These are phyloP conservation scores for Otus scops DNA, from an alignment of 2,797 vertebrate species.

Conservation along the genomic window DNA sequence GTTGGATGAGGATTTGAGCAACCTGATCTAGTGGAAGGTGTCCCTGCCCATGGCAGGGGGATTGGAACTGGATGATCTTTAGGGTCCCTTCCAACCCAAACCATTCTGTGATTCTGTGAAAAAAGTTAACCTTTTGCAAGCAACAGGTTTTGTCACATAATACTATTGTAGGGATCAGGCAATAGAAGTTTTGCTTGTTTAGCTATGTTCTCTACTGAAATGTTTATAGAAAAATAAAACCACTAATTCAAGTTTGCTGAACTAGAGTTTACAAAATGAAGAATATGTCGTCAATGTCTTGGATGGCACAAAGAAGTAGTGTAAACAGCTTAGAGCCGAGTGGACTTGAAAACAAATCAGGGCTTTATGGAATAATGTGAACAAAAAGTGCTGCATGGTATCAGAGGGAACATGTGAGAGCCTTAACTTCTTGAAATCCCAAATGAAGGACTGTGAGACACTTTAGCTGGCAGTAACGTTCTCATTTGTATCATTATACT, in stretches of 20 bases:
- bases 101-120: too few species aligned
- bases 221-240: background rate
- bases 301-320: background rate
- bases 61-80: too few species aligned
- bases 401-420: background rate
- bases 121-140: background rate
- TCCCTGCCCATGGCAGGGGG: too few species aligned
- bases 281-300: background rate
- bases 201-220: background rate
- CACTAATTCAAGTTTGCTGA: background rate
- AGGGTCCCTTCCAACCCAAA: too few species aligned
- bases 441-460: background rate
- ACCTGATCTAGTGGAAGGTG: too few species aligned
- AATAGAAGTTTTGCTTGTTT: background rate
- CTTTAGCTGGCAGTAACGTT: background rate
- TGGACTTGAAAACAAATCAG: background rate
- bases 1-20: too few species aligned
- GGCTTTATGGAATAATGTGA: background rate
- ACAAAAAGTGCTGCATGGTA: background rate
- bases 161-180: background rate
- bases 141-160: background rate
- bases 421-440: background rate
- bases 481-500: background rate
- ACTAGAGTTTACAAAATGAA: background rate
- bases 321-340: background rate